Base-by-base conservation (phyloP, 2,888 invertebrate genomes). In the Parasteatoda lunata region DNA sequence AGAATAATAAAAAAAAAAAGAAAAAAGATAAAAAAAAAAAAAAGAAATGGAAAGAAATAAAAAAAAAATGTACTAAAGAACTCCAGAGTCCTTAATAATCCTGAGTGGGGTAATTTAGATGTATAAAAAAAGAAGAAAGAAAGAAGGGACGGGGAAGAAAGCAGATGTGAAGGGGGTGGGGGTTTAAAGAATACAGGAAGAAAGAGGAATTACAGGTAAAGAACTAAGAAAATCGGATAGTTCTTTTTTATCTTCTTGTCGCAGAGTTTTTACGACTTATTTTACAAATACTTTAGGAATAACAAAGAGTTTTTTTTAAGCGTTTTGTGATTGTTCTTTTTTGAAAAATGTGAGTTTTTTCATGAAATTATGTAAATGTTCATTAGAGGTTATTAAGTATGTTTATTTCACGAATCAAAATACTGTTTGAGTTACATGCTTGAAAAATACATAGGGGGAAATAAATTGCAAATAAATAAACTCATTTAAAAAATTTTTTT, bases 1-100 rank as follows among this genome's bases (percentile, higher is more conserved):
- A 30, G 30, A 30, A 30, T 30, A 30, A 30, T 30, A 30, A 30
- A 30, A 30, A 1, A 30, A 30, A 30, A 68, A 68, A 66, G 15
- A n/a, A 30, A n/a, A 9, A 68, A 68, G 8, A 68, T 15, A 68
- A 68, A 68, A 68, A n/a, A 15, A 68, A 68, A n/a, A n/a, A n/a
- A 68, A 68, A n/a, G 45, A 68, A 15, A 15, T 5, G n/a, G n/a
- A 68, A 68, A 68, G n/a, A n/a, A n/a, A n/a, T n/a, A n/a, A 30
- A 30, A 68, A 68, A n/a, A 15, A 68, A 15, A 15, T 5, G 59
- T n/a, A 59, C n/a, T 59, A 59, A 59, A 59, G 59, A 9, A 59
- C 59, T 59, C n/a, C 4, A 59, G 59, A 59, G 9, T 59, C 59
- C 59, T 59, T 59, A 59, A 59, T 59, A 59, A 59, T 59, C 59